Percentiles rank a stretch among this genome's conserved stretches.
Evolutionary conservation across 2,797 vertebrate species (phyloP).

Genomic region (Malacoctenus gilli): DNA sequence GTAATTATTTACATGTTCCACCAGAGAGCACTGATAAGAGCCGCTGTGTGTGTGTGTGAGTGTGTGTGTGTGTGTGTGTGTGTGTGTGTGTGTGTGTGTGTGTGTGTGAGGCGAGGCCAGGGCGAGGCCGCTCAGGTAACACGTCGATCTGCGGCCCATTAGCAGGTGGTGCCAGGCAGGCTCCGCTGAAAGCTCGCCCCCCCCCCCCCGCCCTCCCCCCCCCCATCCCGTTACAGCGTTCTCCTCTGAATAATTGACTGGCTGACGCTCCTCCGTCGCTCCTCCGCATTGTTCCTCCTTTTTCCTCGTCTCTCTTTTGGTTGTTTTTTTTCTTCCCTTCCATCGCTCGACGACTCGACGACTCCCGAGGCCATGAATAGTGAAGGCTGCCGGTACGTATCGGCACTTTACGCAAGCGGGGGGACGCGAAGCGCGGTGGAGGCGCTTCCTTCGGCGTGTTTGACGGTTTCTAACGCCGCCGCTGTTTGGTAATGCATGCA

Average conservation of each 20-base stretch:
- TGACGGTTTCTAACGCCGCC: slow-evolving; percentile 39
- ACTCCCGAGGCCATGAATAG: slow-evolving; percentile 35
- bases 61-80: too few relatives aligned
- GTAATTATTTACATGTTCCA: slow-evolving; percentile 72
- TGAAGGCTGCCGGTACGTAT: slow-evolving; percentile 44
- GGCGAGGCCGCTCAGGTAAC: slow-evolving; percentile 48
- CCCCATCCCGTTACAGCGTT: slow-evolving; percentile 46
- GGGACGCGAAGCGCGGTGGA: slow-evolving; percentile 27
- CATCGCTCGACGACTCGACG: slow-evolving; percentile 10
- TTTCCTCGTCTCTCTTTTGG: slow-evolving; percentile 22
- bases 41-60: too few relatives aligned
- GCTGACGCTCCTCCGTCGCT: slow-evolving; percentile 16
- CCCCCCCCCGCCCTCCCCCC: slow-evolving; percentile 61
- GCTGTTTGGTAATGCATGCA: slow-evolving; percentile 28
- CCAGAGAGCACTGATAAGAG: slow-evolving; percentile 62
- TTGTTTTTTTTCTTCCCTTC: slow-evolving; percentile 6
- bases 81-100: too few relatives aligned
- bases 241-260: slow-evolving; percentile 72
- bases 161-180: slow-evolving; percentile 59
- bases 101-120: background rate
- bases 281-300: slow-evolving; percentile 12
- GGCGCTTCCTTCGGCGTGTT: slow-evolving; percentile 37
- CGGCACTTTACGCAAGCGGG: slow-evolving; percentile 42
- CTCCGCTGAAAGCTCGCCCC: slow-evolving; percentile 63
- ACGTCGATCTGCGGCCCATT: slow-evolving; percentile 65